Percentiles rank a stretch among this genome's conserved stretches.
Evolutionary conservation across 2,113 vertebrate species (phyloP).

Genomic region (Notothenia rossii): DNA sequence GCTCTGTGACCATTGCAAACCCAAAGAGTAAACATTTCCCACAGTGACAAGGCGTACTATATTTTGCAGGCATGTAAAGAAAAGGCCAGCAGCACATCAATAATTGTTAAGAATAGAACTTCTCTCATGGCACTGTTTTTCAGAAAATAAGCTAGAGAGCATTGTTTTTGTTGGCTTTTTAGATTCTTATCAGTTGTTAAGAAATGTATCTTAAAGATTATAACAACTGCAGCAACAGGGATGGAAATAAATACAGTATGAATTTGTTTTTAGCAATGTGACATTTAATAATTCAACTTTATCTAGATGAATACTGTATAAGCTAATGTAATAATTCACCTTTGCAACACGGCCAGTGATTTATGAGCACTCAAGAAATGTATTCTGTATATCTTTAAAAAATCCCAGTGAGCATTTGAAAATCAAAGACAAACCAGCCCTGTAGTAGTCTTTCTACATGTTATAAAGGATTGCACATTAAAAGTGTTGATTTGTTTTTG

Average conservation of each 20-base stretch:
- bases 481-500: not conserved
- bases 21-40: conserved; percentile 43
- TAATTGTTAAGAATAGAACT: conserved; percentile 7
- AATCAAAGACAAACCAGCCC: not conserved
- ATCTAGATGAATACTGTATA: too few species aligned
- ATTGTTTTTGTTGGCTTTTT: not conserved
- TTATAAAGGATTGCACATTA: not conserved
- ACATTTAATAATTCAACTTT: too few species aligned
- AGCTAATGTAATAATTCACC: too few species aligned
- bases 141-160: conserved; percentile 2
- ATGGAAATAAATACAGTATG: too few species aligned
- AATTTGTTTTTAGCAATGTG: too few species aligned
- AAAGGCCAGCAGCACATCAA: conserved; percentile 16
- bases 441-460: not conserved
- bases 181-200: too few species aligned
- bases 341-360: too few species aligned
- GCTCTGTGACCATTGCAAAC: conserved; percentile 35
- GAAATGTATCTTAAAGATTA: too few species aligned
- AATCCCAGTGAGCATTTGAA: not conserved
- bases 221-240: too few species aligned
- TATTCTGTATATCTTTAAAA: not conserved
- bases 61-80: conserved; percentile 31
- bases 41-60: conserved; percentile 19
- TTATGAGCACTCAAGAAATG: too few species aligned
- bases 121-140: not conserved